These are phyloP conservation scores for Phaonia tiefii DNA, from an alignment of 2,888 invertebrate species.

Conservation along the genomic window DNA sequence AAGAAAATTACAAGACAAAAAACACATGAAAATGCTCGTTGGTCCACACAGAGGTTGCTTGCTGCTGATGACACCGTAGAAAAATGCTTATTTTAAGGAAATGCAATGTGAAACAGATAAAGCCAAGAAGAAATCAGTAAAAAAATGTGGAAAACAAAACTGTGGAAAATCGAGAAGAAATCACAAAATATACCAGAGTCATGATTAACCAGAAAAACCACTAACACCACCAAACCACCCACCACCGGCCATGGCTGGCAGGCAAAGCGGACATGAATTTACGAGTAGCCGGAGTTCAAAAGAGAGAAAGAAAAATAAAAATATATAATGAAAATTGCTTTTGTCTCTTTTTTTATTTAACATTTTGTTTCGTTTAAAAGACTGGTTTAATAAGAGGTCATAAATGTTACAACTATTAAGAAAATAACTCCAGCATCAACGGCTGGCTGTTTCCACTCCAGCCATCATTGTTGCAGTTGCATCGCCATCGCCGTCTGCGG, in stretches of 20 bases:
- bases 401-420: constrained; percentile 41
- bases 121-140: background rate
- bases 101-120: constrained; percentile 1
- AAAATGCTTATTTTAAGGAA: constrained; percentile 23
- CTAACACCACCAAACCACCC: constrained; percentile 37
- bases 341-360: background rate
- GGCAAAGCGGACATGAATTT: background rate
- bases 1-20: constrained; percentile 4
- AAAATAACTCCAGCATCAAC: constrained; percentile 20
- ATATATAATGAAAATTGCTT: constrained; percentile 17
- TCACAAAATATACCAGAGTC: background rate
- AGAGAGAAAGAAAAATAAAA: too few relatives aligned
- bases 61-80: constrained; percentile 28
- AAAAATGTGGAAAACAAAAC: background rate
- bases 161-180: constrained; percentile 4
- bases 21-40: background rate
- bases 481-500: background rate
- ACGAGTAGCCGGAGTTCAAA: background rate
- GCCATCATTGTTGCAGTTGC: background rate
- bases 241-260: constrained; percentile 45
- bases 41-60: background rate
- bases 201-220: constrained; percentile 36
- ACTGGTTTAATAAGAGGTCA: constrained; percentile 46
- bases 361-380: constrained; percentile 4
- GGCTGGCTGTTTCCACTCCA: background rate